Conservation (phyloP, 2,113 vertebrate species). For the Spermophilus dauricus region DNA sequence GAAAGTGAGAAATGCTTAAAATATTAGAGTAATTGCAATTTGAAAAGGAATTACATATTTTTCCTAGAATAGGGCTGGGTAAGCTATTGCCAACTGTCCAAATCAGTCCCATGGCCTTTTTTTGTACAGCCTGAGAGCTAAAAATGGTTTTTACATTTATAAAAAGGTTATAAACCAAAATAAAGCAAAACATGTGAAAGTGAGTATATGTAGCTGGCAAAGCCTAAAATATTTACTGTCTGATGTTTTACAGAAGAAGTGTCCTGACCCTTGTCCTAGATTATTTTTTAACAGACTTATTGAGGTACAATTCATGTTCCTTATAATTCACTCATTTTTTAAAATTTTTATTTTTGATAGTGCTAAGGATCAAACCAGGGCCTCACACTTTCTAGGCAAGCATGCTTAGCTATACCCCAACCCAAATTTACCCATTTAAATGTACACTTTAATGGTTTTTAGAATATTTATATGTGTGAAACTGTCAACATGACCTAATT, state of each 20-base stretch:
- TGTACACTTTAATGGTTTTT: conserved; percentile 8
- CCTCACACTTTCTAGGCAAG: neutral
- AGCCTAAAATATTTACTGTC: conserved; percentile 37
- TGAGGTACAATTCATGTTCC: conserved; percentile 13
- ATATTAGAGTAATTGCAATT: neutral
- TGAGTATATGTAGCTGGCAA: neutral
- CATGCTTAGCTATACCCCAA: neutral
- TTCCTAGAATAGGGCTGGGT: neutral
- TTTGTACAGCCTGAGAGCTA: neutral
- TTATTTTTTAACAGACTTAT: conserved; percentile 43
- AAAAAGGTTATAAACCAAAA: conserved; percentile 21
- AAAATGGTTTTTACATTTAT: conserved; percentile 12
- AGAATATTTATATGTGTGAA: conserved; percentile 24
- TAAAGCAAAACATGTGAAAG: conserved; percentile 18
- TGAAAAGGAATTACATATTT: conserved; percentile 23
- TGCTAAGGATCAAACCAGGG: neutral
- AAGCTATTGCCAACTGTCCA: conserved; percentile 8
- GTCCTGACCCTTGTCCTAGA: neutral
- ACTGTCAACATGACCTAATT: neutral
- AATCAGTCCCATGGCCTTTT: neutral
- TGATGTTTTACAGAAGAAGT: conserved; percentile 3
- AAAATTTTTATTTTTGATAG: neutral
- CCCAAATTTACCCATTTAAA: neutral
- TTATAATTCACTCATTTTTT: conserved; percentile 5
- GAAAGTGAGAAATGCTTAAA: conserved; percentile 8